Conservation (phyloP, 2,797 vertebrate species). For the Diglossa cyanea region DNA sequence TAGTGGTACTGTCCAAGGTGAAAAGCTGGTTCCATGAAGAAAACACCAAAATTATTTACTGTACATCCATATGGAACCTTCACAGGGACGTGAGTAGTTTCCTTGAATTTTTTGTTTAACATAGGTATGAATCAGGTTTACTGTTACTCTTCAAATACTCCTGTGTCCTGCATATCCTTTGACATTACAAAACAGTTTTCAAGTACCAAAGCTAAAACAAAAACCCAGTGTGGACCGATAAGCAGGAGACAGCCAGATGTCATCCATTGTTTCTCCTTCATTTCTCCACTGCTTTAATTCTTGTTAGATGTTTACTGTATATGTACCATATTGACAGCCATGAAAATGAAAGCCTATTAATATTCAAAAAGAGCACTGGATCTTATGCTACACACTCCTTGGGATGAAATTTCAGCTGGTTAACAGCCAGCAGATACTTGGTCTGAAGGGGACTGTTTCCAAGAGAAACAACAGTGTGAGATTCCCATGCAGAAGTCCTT, state of each 20-base stretch:
- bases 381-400: neutral
- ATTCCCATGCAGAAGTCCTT: neutral
- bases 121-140: neutral
- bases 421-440: neutral
- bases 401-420: neutral
- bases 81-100: neutral
- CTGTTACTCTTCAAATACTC: neutral
- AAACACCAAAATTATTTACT: neutral
- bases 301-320: neutral
- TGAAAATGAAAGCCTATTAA: neutral
- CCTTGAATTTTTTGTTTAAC: neutral
- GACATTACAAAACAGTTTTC: neutral
- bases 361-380: neutral
- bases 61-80: neutral
- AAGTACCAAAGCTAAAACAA: neutral
- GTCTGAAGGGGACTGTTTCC: neutral
- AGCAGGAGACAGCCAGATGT: neutral
- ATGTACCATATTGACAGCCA: neutral
- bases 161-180: neutral
- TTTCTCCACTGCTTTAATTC: neutral
- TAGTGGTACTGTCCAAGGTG: neutral
- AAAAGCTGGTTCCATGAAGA: neutral
- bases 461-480: neutral
- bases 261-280: neutral
- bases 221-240: rapidly evolving